Base-by-base conservation (phyloP, 2,888 invertebrate genomes). In the Eilema depressum region DNA sequence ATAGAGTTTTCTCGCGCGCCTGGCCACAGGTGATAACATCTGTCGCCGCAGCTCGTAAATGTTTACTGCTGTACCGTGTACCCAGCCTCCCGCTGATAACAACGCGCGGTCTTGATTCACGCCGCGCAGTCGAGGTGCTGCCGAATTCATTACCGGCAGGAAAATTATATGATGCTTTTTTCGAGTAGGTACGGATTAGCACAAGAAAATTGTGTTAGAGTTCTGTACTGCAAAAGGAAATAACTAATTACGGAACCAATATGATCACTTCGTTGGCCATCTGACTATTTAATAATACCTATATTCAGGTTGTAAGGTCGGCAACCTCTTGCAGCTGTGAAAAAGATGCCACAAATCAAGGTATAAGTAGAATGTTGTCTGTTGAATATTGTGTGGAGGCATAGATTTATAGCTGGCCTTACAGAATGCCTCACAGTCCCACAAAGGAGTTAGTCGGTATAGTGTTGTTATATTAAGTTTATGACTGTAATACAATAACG, bases 51-150 rank as follows among this genome's bases (percentile, higher is more conserved):
- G 56, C 63, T 68, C 68, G 56, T 68, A 68, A 63, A 63, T 63
- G 57, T 68, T 63, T 63, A 63, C 37, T 41, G 68, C 72, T 67
- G 57, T 59, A 69, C 59, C 47, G 2, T 1, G 8, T 33, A 1
- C 41, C 41, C 41, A 5, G 41, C 41, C 41, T 14, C 41, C 63
- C 67, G 71, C 28, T 69, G 61, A 71, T 70, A 74, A 73, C 73
- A 53, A 70, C 63, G 25, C 66, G 70, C 66, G 68, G 14, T n/a
- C 59, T 66, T 33, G 61, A n/a, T 68, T 63, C 47, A 53, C 41
- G 8, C 41, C 41, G 28, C 26, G 3, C 5, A 5, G n/a, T 3
- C n/a, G 28, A 20, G 17, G 14, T 26, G 37, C 23, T 63, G 20
- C 25, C 5, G 11, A 20, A 20, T 41, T 63, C 41, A 63, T 37